Conservation (phyloP, 1,140 invertebrate genomes). For the Dendrolimus kikuchii region DNA sequence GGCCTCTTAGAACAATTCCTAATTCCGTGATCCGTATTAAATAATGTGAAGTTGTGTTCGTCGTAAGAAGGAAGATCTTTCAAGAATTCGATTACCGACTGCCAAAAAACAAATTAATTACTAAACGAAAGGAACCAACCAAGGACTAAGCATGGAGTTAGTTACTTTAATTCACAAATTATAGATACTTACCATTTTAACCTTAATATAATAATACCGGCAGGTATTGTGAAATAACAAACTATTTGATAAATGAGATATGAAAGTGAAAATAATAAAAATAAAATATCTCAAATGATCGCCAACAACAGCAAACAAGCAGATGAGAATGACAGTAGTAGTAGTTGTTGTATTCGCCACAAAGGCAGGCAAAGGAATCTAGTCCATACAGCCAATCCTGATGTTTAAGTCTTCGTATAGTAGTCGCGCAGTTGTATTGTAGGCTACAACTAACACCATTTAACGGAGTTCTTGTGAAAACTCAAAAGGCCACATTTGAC, state of each 20-base stretch:
- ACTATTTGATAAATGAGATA: slow-evolving; percentile 23
- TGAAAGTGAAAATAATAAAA: slow-evolving; percentile 41
- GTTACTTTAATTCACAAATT: slow-evolving; percentile 1
- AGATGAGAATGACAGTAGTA: slow-evolving; percentile 58
- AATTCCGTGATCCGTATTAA: slow-evolving; percentile 88
- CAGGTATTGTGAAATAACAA: slow-evolving; percentile 13
- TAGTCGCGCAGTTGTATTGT: too few species aligned
- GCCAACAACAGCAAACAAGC: slow-evolving; percentile 28
- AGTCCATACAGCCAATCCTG: too few species aligned
- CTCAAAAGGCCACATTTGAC: too few species aligned
- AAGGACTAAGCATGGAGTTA: slow-evolving; percentile 24
- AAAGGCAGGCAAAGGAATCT: too few species aligned
- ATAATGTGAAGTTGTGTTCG: slow-evolving; percentile 92
- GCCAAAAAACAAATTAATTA: slow-evolving; percentile 36
- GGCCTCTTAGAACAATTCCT: slow-evolving; percentile 88
- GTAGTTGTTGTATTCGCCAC: too few species aligned
- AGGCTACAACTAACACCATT: too few species aligned
- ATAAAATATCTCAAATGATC: slow-evolving; percentile 31
- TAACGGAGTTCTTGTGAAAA: too few species aligned
- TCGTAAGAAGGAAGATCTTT: slow-evolving; percentile 93
- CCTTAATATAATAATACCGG: slow-evolving; percentile 22
- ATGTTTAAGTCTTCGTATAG: too few species aligned
- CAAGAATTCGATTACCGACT: slow-evolving; percentile 90
- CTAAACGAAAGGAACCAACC: slow-evolving; percentile 11
- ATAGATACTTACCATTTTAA: slow-evolving; percentile 40